Conservation (phyloP, 92 coral and sea anemone species). For the Virgularia gustaviana region DNA sequence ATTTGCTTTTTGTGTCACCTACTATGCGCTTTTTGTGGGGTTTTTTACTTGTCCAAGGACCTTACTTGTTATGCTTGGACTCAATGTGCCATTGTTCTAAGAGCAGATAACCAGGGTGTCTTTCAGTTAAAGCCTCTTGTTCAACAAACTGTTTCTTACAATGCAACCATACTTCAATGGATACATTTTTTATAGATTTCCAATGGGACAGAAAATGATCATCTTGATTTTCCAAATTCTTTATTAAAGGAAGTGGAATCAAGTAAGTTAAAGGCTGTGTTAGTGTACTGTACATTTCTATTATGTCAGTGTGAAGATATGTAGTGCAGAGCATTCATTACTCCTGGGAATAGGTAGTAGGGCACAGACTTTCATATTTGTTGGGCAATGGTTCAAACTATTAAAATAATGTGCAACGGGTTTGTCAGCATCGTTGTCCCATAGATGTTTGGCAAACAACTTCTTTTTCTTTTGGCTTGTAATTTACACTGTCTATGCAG, state of each 20-base stretch:
- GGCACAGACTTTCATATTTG: too few relatives aligned
- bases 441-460: not conserved
- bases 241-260: not conserved
- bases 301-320: not conserved
- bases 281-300: not conserved
- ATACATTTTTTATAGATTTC: conserved; percentile 12
- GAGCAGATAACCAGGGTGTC: conserved; percentile 47
- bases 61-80: conserved; percentile 27
- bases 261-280: not conserved
- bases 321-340: not conserved
- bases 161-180: conserved; percentile 29
- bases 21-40: too few relatives aligned
- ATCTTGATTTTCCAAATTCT: not conserved
- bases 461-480: too few relatives aligned
- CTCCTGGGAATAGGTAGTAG: not conserved
- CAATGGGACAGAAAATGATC: conserved; percentile 3
- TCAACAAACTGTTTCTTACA: conserved; percentile 9
- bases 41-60: too few relatives aligned
- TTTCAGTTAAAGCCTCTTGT: conserved; percentile 20
- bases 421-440: not conserved
- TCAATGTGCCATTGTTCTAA: conserved; percentile 86
- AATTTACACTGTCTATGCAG: too few relatives aligned
- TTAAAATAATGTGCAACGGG: too few relatives aligned
- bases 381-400: too few relatives aligned
- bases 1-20: too few relatives aligned